Evolutionary conservation across 1,140 invertebrate species (phyloP).

Genomic region (Drosophila sp.): DNA sequence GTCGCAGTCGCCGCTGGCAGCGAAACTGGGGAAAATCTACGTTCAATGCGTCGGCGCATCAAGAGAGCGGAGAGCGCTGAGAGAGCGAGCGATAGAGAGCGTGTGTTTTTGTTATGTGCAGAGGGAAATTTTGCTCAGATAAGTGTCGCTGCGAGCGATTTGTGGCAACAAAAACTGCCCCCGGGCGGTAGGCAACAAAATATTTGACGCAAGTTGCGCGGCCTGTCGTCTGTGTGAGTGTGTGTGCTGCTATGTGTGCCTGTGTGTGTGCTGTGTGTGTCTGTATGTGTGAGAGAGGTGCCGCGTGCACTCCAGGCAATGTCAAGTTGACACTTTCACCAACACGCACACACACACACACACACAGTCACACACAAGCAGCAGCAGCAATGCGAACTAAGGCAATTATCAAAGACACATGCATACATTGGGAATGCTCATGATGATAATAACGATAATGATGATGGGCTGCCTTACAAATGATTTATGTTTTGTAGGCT

Average conservation of each 20-base stretch:
- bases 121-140: slow-evolving; percentile 44
- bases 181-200: slow-evolving; percentile 70
- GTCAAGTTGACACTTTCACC: slow-evolving; percentile 83
- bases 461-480: neutral
- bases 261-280: slow-evolving; percentile 23
- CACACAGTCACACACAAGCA: slow-evolving; percentile 33
- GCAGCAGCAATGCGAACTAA: slow-evolving; percentile 17
- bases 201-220: slow-evolving; percentile 77
- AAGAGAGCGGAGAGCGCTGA: neutral
- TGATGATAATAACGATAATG: neutral
- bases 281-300: slow-evolving; percentile 56
- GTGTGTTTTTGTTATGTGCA: slow-evolving; percentile 14
- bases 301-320: slow-evolving; percentile 80
- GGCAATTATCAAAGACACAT: slow-evolving; percentile 23
- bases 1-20: slow-evolving; percentile 31
- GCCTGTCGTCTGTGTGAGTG: slow-evolving; percentile 26
- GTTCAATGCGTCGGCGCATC: slow-evolving; percentile 50
- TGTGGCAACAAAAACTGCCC: slow-evolving; percentile 65
- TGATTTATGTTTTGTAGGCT: neutral
- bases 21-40: slow-evolving; percentile 51
- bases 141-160: slow-evolving; percentile 51
- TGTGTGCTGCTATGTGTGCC: slow-evolving; percentile 29
- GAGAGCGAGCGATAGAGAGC: neutral
- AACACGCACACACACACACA: slow-evolving; percentile 9
- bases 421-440: too few species aligned